These are phyloP conservation scores for Alethe diademata DNA, from an alignment of 2,113 vertebrate species.

Conservation along the genomic window DNA sequence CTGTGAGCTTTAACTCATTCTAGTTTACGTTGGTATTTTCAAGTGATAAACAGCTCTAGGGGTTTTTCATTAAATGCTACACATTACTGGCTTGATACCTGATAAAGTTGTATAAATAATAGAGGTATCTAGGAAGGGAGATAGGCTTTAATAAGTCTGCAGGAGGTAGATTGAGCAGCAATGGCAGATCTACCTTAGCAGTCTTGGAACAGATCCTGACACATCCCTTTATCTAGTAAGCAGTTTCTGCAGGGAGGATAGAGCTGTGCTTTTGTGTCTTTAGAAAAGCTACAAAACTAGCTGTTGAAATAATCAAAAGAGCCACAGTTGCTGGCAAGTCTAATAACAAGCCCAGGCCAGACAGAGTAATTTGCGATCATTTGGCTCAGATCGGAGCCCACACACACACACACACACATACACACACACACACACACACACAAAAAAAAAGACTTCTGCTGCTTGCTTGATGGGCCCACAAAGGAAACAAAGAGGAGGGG, in stretches of 20 bases:
- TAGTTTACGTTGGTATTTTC: not conserved
- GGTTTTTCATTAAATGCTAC: not conserved
- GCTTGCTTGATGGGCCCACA: not conserved
- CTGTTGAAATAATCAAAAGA: constrained; percentile 47
- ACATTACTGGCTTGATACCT: not conserved
- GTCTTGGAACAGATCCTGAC: not conserved
- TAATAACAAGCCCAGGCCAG: constrained; percentile 52
- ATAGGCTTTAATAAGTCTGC: not conserved
- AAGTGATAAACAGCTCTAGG: not conserved
- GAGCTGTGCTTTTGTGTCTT: not conserved
- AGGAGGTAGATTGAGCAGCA: not conserved
- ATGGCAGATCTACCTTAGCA: not conserved
- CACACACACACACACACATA: not conserved
- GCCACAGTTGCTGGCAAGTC: not conserved
- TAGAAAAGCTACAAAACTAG: constrained; percentile 25
- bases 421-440: not conserved
- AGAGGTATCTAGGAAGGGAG: not conserved
- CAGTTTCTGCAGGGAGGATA: not conserved
- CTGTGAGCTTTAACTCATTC: not conserved
- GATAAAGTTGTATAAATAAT: not conserved
- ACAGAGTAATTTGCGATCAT: not conserved
- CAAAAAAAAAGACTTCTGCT: not conserved
- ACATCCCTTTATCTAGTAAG: not conserved
- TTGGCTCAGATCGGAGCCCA: constrained; percentile 8
- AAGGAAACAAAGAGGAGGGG: not conserved